These are phyloP conservation scores for Oreochromis mossambicus DNA, from an alignment of 2,797 vertebrate genomes.

Conservation along the genomic window DNA sequence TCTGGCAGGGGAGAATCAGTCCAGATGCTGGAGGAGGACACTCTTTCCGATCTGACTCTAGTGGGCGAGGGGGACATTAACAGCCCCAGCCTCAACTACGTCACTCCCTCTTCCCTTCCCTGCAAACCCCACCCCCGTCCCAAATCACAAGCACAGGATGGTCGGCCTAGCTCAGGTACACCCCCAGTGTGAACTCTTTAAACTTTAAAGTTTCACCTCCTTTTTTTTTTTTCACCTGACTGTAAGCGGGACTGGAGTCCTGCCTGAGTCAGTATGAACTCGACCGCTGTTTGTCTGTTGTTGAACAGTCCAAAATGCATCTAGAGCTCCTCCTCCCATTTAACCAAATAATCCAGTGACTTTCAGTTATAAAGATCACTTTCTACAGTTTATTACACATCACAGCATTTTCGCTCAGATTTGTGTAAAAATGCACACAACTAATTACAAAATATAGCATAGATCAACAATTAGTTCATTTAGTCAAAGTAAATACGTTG, in stretches of 20 bases:
- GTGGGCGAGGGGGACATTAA: conserved; percentile 91
- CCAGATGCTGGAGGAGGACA: conserved; percentile 76
- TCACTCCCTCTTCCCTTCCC: conserved; percentile 76
- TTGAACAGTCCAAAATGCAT: conserved; percentile 54
- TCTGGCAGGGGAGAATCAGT: conserved; percentile 72
- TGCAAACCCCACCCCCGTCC: conserved; percentile 48
- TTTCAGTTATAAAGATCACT: not conserved
- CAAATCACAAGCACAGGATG: conserved; percentile 57
- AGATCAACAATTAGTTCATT: not conserved
- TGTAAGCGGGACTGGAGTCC: not conserved
- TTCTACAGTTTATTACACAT: not conserved
- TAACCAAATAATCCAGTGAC: not conserved
- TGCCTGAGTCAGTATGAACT: conserved; percentile 18
- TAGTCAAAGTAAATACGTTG: not conserved
- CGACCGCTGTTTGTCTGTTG: not conserved
- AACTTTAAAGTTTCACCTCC: conserved; percentile 16
- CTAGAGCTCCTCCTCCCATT: conserved; percentile 28
- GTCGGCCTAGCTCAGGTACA: conserved; percentile 90
- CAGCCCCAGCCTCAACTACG: conserved; percentile 88
- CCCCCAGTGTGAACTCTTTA: conserved; percentile 80
- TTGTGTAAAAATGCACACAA: not conserved
- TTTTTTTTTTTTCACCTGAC: conserved; percentile 7
- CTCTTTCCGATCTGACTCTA: conserved; percentile 69
- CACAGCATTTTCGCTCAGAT: not conserved
- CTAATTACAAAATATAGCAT: not conserved